These are phyloP conservation scores for Discoglossus pictus DNA, from an alignment of 2,797 vertebrate genomes.

Conservation along the genomic window DNA sequence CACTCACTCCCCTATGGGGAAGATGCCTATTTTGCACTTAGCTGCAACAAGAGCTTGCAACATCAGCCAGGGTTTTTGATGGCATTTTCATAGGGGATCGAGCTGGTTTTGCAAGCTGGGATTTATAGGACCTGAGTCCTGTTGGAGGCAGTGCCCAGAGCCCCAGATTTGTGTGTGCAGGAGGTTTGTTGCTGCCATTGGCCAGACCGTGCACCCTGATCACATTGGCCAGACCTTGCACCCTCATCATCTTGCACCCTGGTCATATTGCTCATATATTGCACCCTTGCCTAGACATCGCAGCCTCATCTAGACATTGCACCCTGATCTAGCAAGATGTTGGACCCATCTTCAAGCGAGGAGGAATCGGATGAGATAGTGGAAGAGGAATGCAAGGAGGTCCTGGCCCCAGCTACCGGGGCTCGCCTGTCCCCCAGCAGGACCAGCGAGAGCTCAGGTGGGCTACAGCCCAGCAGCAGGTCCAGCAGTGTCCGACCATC, in stretches of 20 bases:
- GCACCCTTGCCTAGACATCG: constrained; percentile 8
- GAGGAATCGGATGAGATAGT: constrained; percentile 90
- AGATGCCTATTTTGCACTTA: constrained; percentile 75
- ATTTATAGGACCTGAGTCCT: too few species aligned
- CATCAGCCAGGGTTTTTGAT: constrained; percentile 65
- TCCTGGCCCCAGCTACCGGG: constrained; percentile 76
- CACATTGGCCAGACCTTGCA: too few species aligned
- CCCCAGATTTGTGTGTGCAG: too few species aligned
- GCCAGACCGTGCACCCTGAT: too few species aligned
- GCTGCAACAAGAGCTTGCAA: constrained; percentile 69
- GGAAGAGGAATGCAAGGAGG: constrained; percentile 86
- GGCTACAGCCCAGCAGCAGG: constrained; percentile 82
- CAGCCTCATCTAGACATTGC: neutral
- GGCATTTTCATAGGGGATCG: too few species aligned
- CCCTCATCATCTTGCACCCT: too few species aligned
- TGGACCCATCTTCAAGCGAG: constrained; percentile 96
- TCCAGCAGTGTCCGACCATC: constrained; percentile 80
- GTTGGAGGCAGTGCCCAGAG: too few species aligned
- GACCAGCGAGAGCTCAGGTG: constrained; percentile 79
- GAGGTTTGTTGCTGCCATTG: too few species aligned
- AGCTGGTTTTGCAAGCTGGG: too few species aligned
- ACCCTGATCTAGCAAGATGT: constrained; percentile 69
- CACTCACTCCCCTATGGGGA: constrained; percentile 79
- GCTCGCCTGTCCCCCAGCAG: constrained; percentile 81
- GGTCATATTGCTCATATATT: too few species aligned